Percentiles rank a stretch among this genome's conserved stretches.
Evolutionary conservation across 2,113 vertebrate species (phyloP).

Genomic region (Macrotis lagotis): DNA sequence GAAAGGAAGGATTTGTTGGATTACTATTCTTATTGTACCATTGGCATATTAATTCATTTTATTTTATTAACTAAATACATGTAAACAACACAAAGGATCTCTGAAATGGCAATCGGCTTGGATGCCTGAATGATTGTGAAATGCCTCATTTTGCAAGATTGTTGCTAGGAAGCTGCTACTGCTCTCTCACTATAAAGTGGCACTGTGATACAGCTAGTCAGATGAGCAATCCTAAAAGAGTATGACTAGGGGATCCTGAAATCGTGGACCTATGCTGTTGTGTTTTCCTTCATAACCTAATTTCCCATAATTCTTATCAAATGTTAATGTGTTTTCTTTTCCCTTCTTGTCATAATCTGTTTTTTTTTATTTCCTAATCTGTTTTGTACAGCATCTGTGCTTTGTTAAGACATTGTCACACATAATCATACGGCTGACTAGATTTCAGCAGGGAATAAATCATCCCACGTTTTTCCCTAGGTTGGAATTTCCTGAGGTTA

Average conservation of each 20-base stretch:
- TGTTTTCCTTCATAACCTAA: background rate
- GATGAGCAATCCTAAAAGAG: background rate
- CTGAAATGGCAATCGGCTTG: conserved; percentile 10
- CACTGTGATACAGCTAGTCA: background rate
- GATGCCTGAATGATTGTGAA: background rate
- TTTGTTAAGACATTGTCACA: conserved; percentile 23
- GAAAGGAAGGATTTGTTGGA: background rate
- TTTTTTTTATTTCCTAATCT: conserved; percentile 38
- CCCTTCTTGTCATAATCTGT: conserved; percentile 3
- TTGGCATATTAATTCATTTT: conserved; percentile 10
- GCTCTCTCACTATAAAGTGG: conserved; percentile 28
- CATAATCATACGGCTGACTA: background rate
- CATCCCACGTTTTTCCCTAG: conserved; percentile 19
- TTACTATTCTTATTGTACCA: background rate
- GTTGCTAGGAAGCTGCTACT: conserved; percentile 64
- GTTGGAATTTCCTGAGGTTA: conserved; percentile 18
- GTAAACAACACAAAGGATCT: background rate
- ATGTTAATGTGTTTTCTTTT: conserved; percentile 9
- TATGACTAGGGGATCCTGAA: conserved; percentile 23
- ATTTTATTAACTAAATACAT: conserved; percentile 20
- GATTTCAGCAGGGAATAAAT: conserved; percentile 33
- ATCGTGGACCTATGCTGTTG: conserved; percentile 20
- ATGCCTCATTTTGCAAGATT: background rate
- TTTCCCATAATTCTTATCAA: conserved; percentile 36
- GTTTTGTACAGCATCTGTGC: background rate